These are phyloP conservation scores for Catocala nupta DNA, from an alignment of 2,888 invertebrate genomes.

Conservation along the genomic window DNA sequence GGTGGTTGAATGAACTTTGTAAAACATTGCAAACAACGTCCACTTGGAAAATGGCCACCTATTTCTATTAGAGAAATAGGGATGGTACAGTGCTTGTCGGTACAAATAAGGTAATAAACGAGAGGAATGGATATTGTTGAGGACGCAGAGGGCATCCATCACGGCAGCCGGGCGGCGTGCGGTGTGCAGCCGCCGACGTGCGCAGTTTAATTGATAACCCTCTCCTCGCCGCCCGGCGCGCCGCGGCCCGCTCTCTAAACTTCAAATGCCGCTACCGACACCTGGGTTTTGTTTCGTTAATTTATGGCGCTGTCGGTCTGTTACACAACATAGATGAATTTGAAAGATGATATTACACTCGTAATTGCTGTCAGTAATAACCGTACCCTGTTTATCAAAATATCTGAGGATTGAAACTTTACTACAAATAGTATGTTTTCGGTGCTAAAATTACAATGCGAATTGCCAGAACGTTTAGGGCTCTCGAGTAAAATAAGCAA, in stretches of 20 bases:
- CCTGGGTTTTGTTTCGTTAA: slow-evolving; percentile 44
- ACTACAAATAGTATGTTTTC: too few relatives aligned
- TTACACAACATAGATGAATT: slow-evolving; percentile 32
- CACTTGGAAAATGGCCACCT: slow-evolving; percentile 38
- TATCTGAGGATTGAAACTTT: too few relatives aligned
- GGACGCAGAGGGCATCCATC: slow-evolving; percentile 57
- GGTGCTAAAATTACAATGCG: not conserved
- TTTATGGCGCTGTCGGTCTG: slow-evolving; percentile 32
- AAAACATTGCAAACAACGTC: slow-evolving; percentile 38
- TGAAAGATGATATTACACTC: slow-evolving; percentile 20
- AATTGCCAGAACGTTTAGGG: not conserved
- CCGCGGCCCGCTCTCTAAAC: slow-evolving; percentile 29
- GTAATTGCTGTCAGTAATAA: slow-evolving; percentile 15
- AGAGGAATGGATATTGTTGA: slow-evolving; percentile 57
- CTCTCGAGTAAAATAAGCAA: slow-evolving; percentile 1
- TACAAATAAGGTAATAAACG: slow-evolving; percentile 62
- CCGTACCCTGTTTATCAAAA: not conserved
- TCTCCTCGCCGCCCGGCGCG: slow-evolving; percentile 14
- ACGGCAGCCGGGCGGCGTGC: slow-evolving; percentile 30
- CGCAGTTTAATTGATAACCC: slow-evolving; percentile 59
- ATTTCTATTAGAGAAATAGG: slow-evolving; percentile 41
- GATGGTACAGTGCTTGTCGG: slow-evolving; percentile 37
- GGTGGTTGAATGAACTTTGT: slow-evolving; percentile 40
- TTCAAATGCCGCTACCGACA: slow-evolving; percentile 38
- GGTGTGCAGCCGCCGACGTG: slow-evolving; percentile 51